Evolutionary conservation across 2,888 invertebrate genomes (phyloP).

Genomic region (Adela reaumurella): DNA sequence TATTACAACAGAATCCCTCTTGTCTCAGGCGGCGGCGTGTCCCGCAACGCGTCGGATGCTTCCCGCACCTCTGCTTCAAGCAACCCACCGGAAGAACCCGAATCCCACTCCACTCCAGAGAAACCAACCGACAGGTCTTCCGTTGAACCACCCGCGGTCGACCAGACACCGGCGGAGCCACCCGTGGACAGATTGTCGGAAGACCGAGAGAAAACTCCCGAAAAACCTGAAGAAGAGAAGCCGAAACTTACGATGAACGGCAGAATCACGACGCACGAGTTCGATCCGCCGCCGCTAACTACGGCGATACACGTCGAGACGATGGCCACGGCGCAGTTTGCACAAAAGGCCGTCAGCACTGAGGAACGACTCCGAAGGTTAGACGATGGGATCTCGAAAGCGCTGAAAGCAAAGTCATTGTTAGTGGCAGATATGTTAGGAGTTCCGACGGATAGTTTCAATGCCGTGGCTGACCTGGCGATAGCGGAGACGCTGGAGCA

Average conservation of each 20-base stretch:
- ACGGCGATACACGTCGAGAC: constrained; percentile 2
- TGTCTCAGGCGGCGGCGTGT: constrained; percentile 32
- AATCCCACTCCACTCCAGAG: constrained; percentile 10
- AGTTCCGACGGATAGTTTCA: constrained; percentile 22
- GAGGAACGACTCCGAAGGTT: constrained; percentile 39
- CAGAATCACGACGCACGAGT: constrained; percentile 25
- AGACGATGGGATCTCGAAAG: constrained; percentile 29
- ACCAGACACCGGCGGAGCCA: neutral
- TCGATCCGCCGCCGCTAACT: constrained; percentile 7
- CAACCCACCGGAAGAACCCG: neutral
- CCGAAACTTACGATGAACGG: constrained; percentile 26
- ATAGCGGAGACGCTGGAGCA: constrained; percentile 34
- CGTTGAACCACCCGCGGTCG: constrained; percentile 1
- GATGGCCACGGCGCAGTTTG: too few species aligned
- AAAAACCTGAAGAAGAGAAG: neutral
- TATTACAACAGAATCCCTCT: too few species aligned
- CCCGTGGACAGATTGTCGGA: neutral
- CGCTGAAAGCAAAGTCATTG: constrained; percentile 29
- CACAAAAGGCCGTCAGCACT: neutral
- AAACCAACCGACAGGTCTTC: constrained; percentile 14
- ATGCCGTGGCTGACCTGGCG: constrained; percentile 26
- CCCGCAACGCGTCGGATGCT: constrained; percentile 44
- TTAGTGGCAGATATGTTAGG: constrained; percentile 29
- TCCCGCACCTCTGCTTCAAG: constrained; percentile 24
- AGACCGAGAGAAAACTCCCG: neutral